These are phyloP conservation scores for Rhagophthalmus giganteus DNA, from an alignment of 2,888 invertebrate genomes.

Conservation along the genomic window DNA sequence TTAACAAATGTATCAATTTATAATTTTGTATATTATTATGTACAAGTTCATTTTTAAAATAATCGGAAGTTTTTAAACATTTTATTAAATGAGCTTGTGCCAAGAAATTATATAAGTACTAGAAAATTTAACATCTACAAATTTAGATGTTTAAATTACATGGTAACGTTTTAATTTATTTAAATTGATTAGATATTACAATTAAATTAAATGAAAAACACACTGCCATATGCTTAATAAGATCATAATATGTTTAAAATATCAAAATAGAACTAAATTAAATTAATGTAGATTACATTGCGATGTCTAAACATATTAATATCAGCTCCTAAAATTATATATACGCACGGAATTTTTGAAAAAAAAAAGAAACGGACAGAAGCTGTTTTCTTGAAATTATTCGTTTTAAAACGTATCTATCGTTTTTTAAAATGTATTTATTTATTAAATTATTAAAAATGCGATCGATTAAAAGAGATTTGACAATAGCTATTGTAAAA, in stretches of 20 bases:
- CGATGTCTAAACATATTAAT: background rate
- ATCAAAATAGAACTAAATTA: background rate
- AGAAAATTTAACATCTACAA: background rate
- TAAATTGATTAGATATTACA: background rate
- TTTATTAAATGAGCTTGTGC: background rate
- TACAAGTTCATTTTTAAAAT: too few species aligned
- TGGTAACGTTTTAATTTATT: background rate
- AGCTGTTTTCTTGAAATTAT: too few species aligned
- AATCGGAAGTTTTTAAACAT: background rate
- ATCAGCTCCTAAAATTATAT: background rate
- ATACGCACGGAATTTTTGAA: conserved; percentile 1
- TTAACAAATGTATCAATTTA: background rate
- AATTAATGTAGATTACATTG: too few species aligned
- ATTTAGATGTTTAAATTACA: background rate
- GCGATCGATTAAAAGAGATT: too few species aligned
- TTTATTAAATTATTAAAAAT: too few species aligned
- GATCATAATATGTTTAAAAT: background rate
- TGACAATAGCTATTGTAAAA: too few species aligned
- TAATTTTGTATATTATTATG: background rate
- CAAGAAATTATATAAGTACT: too few species aligned
- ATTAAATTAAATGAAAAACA: background rate
- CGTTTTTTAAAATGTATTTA: too few species aligned
- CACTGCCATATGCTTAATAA: conserved; percentile 10
- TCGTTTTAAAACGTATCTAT: too few species aligned
- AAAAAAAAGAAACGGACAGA: background rate